Conservation (phyloP, 2,113 vertebrate genomes). For the Thryonomys swinderianus region DNA sequence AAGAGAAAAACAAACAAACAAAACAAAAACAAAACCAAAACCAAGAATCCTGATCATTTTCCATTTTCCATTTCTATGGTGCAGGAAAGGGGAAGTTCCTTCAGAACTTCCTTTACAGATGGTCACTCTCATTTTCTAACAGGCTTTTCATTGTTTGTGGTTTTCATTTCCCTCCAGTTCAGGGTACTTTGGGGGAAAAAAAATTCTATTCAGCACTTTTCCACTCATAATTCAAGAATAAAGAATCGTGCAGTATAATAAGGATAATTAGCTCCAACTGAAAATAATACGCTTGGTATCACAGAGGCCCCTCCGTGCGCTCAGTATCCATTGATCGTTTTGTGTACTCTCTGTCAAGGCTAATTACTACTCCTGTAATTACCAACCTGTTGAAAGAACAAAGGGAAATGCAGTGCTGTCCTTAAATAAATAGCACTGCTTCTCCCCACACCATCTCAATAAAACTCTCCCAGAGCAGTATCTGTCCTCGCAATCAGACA, state of each 20-base stretch:
- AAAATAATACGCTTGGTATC: conserved; percentile 88
- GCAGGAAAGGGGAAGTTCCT: conserved; percentile 78
- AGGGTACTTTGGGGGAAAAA: conserved; percentile 81
- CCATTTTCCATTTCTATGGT: conserved; percentile 82
- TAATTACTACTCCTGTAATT: conserved; percentile 89
- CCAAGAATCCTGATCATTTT: conserved; percentile 58
- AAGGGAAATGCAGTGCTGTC: conserved; percentile 82
- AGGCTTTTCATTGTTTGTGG: conserved; percentile 86
- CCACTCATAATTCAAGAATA: conserved; percentile 89
- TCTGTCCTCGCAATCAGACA: neutral
- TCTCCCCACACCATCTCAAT: conserved; percentile 77
- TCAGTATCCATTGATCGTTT: conserved; percentile 85
- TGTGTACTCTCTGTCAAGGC: conserved; percentile 86
- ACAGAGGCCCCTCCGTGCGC: conserved; percentile 80
- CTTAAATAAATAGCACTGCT: conserved; percentile 70
- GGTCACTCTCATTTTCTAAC: conserved; percentile 86
- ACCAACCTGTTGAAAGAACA: conserved; percentile 90
- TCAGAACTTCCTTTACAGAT: conserved; percentile 83
- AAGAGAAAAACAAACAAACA: neutral
- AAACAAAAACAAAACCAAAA: neutral
- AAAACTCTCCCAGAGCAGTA: conserved; percentile 54
- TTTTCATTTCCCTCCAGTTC: conserved; percentile 87
- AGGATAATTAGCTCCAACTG: conserved; percentile 88
- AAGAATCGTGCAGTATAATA: conserved; percentile 87
- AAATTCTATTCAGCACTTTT: conserved; percentile 88